Conservation (phyloP, 2,113 vertebrate genomes). For the Bos taurus region ARS-UCD2.0 NC_037331.1:36187001-36187500, state of each 20-base stretch:
- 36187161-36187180: neutral
- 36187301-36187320: neutral
- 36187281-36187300: neutral
- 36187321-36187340: neutral
- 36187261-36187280: neutral
- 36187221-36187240: neutral
- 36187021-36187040: neutral
- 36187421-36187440: neutral
- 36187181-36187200: neutral
- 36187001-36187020: neutral
- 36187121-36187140: neutral
- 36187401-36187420: neutral
- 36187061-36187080: neutral
- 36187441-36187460: neutral
- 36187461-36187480: neutral
- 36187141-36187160: neutral
- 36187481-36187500: neutral
- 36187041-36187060: neutral
- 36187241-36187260: neutral
- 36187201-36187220: neutral
- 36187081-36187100: neutral
- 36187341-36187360: neutral
- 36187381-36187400: neutral
- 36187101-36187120: neutral
- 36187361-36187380: neutral